Evolutionary conservation across 2,113 vertebrate species (phyloP).

Genomic region (Perognathus longimembris): DNA sequence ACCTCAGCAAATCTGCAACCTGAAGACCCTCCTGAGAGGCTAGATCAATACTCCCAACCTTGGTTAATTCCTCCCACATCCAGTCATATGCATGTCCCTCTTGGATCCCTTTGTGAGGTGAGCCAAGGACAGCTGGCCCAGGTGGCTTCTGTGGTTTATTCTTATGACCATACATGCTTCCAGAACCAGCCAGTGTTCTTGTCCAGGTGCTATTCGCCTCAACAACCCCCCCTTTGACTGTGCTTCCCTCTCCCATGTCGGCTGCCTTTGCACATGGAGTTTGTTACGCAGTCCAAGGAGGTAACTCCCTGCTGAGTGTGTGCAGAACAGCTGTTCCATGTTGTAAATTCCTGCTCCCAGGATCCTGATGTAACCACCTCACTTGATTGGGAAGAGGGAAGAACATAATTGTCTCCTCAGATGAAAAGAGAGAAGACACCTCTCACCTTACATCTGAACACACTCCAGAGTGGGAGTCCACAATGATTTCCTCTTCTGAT

Average conservation of each 20-base stretch:
- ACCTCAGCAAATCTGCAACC: neutral
- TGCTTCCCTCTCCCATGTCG: neutral
- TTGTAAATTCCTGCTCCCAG: neutral
- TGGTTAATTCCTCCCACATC: neutral
- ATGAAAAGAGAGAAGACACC: neutral
- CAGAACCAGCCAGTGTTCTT: neutral
- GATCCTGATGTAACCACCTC: neutral
- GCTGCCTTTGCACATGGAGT: neutral
- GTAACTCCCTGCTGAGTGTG: neutral
- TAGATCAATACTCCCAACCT: neutral
- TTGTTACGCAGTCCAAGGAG: neutral
- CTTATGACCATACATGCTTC: neutral
- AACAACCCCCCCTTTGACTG: neutral
- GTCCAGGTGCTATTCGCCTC: neutral
- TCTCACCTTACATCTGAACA: neutral
- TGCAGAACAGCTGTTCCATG: too few species aligned
- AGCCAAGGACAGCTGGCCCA: neutral
- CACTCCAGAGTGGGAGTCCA: neutral
- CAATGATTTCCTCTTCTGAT: neutral
- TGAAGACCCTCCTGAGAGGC: too few species aligned
- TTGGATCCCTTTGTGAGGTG: neutral
- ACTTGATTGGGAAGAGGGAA: neutral
- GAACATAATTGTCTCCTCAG: neutral
- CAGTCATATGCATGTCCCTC: neutral
- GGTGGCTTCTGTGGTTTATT: neutral